A percentile compares a stretch with the other conserved stretches of the same genome.
Evolutionary conservation across 2,888 invertebrate species (phyloP).

Genomic region (Cylloceria caligata): DNA sequence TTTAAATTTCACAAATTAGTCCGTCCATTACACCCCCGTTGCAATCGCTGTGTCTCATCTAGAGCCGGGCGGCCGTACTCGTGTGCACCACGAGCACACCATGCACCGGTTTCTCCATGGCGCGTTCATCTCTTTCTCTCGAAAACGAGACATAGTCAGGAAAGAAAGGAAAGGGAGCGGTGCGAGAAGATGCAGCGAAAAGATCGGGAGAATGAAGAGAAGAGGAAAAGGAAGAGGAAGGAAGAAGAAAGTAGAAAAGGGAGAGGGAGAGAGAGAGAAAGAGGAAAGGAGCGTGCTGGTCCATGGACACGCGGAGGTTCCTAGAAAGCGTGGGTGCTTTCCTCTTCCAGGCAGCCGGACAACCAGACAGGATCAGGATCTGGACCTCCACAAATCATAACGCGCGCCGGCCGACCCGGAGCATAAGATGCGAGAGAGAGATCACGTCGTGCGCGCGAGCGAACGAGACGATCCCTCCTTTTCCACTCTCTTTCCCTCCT

Average conservation of each 20-base stretch:
- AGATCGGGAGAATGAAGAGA: constrained; percentile 5
- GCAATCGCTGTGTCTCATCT: constrained; percentile 79
- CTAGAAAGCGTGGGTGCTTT: constrained; percentile 82
- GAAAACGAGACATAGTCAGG: neutral
- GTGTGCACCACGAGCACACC: constrained; percentile 30
- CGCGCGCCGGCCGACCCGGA: constrained; percentile 70
- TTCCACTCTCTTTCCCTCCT: constrained; percentile 38
- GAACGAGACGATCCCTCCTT: constrained; percentile 49
- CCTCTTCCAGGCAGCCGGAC: constrained; percentile 70
- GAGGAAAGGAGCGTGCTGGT: constrained; percentile 38
- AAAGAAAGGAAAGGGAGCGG: constrained; percentile 10
- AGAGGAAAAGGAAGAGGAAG: constrained; percentile 21
- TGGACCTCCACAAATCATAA: constrained; percentile 81
- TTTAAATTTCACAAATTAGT: constrained; percentile 85
- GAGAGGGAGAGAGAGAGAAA: constrained; percentile 40
- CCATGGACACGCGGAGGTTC: constrained; percentile 72
- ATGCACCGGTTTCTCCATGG: constrained; percentile 32
- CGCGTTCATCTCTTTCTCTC: constrained; percentile 31
- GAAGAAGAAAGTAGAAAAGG: constrained; percentile 40
- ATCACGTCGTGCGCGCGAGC: constrained; percentile 68
- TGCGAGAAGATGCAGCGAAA: constrained; percentile 19
- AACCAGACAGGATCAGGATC: constrained; percentile 79
- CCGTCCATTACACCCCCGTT: constrained; percentile 83
- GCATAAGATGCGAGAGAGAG: constrained; percentile 75
- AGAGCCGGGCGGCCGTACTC: constrained; percentile 57